These are phyloP conservation scores for Hippopotamyrus pictus DNA, from an alignment of 2,797 vertebrate species.

Conservation along the genomic window DNA sequence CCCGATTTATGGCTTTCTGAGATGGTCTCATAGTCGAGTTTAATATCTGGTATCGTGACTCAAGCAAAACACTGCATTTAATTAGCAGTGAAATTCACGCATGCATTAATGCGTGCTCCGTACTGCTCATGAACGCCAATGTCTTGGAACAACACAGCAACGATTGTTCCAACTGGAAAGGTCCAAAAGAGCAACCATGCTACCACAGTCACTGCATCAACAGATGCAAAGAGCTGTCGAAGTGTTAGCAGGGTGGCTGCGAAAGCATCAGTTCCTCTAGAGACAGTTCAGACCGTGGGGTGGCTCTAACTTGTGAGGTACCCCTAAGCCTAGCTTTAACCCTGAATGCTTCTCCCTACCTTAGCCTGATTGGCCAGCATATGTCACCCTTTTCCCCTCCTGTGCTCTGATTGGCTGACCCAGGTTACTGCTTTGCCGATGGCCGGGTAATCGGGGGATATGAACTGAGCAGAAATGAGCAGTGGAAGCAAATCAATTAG, in stretches of 20 bases:
- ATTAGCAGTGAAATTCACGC: not conserved
- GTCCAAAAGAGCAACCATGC: not conserved
- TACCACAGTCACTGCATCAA: not conserved
- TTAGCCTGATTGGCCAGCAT: not conserved
- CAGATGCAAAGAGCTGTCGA: not conserved
- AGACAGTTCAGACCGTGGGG: not conserved
- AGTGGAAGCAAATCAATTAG: not conserved
- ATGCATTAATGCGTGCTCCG: not conserved
- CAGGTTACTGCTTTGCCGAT: not conserved
- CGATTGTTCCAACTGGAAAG: not conserved
- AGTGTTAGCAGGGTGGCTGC: not conserved
- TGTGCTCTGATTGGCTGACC: not conserved
- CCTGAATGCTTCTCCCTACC: not conserved
- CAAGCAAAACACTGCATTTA: not conserved
- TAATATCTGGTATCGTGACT: not conserved
- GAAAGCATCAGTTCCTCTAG: not conserved
- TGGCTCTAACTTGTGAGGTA: not conserved
- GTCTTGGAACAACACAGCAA: not conserved
- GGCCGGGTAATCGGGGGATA: not conserved
- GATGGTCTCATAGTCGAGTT: not conserved
- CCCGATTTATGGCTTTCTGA: not conserved
- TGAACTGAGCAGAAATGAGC: not conserved
- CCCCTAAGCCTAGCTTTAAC: not conserved
- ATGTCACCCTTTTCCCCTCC: not conserved
- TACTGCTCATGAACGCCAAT: not conserved